Base-by-base conservation (phyloP, 2,888 invertebrate genomes). In the Pasiphila rectangulata region DNA sequence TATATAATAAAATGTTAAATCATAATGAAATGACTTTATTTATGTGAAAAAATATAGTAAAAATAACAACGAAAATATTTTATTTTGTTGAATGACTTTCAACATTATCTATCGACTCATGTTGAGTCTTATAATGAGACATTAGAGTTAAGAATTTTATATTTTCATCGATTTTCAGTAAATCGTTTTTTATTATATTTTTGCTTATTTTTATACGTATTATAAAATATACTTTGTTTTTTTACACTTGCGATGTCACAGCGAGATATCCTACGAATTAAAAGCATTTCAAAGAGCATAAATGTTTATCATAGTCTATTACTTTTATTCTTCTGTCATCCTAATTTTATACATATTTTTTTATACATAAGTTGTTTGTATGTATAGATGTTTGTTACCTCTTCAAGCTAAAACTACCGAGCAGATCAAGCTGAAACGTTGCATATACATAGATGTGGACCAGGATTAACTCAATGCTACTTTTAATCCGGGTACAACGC, bases 41-140 rank as follows among this genome's bases (percentile, higher is more conserved):
- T 21, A 21, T 21, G 21, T 21, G 4, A 6, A 16, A 15, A 15
- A 15, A 4, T 23, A 24, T 15, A 23, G 12, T 35, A 21, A 21
- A 16, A 9, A 25, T 12, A 15, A 12, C 10, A 35, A 21, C 7
- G 3, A 21, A 5, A 15, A 41, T 20, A 56, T 55, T 38, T 54
- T 51, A 48, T 25, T 36, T 56, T 57, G 82, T 83, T 82, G 83
- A 72, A 75, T 57, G 6, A 38, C 58, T 45, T 77, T 80, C 79
- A 64, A 84, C 80, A 57, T 70, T 30, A 34, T 63, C 64, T 61
- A 58, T 63, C 71, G 82, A 51, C 84, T 85, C 84, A 85, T 82
- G 79, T 85, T 85, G 85, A 86, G 85, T 75, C 70, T 61, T 48
- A 64, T 62, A 59, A 65, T 63, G 50, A 39, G 32, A 48, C 15